Evolutionary conservation across 2,888 invertebrate genomes (phyloP).

Genomic region (Lobophora halterata): DNA sequence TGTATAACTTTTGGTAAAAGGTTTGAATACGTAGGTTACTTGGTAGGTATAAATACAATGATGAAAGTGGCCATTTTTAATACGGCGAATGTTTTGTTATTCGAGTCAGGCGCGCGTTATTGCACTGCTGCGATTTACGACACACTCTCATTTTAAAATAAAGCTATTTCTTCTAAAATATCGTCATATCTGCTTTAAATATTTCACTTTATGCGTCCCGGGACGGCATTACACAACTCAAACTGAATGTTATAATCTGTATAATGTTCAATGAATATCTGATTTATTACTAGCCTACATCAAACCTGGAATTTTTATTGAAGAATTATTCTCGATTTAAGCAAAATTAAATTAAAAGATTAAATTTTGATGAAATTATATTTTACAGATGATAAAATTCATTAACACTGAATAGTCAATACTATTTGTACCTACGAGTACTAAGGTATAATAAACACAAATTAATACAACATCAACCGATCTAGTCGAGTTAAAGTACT

Average conservation of each 20-base stretch:
- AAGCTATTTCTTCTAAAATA: slow-evolving; percentile 78
- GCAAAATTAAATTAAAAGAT: neutral
- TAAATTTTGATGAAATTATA: too few relatives aligned
- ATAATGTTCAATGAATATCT: slow-evolving; percentile 54
- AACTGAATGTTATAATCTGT: slow-evolving; percentile 48
- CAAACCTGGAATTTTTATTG: slow-evolving; percentile 21
- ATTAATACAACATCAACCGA: too few relatives aligned
- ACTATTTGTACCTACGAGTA: too few relatives aligned
- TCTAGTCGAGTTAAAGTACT: too few relatives aligned
- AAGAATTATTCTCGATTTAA: slow-evolving; percentile 13
- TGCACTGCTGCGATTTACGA: slow-evolving; percentile 71
- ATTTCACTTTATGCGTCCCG: slow-evolving; percentile 74
- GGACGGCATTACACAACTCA: slow-evolving; percentile 63
- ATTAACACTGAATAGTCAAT: too few relatives aligned
- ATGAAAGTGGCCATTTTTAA: slow-evolving; percentile 52
- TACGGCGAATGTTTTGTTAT: slow-evolving; percentile 62
- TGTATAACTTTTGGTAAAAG: too few relatives aligned
- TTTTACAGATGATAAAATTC: too few relatives aligned
- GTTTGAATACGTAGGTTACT: slow-evolving; percentile 34
- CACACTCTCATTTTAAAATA: slow-evolving; percentile 72
- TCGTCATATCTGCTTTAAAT: slow-evolving; percentile 76
- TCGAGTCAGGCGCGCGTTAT: slow-evolving; percentile 67
- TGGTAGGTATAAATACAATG: too few relatives aligned
- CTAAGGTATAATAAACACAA: too few relatives aligned
- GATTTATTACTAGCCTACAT: slow-evolving; percentile 40